Evolutionary conservation across 2,797 vertebrate species (phyloP).

Genomic region (Megaceryle alcyon): DNA sequence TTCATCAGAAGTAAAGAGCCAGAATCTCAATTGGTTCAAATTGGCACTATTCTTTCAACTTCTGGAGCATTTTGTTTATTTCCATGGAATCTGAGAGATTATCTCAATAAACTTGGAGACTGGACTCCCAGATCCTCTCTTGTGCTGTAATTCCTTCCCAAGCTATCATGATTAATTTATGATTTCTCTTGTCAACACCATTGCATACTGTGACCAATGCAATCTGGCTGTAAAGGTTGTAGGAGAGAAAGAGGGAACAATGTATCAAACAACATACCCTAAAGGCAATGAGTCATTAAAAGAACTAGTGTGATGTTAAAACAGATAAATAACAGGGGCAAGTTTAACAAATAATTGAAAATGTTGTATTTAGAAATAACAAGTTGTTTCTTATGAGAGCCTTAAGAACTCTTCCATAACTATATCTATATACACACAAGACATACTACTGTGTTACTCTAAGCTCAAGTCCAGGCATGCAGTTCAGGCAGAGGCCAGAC

Average conservation of each 20-base stretch:
- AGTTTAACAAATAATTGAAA: not conserved
- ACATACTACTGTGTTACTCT: not conserved
- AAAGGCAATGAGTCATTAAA: not conserved
- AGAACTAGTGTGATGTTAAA: not conserved
- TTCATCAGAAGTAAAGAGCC: slow-evolving; percentile 48
- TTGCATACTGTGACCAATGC: not conserved
- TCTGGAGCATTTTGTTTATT: slow-evolving; percentile 24
- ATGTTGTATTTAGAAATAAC: not conserved
- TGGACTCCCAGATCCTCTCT: not conserved
- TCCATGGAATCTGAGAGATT: slow-evolving; percentile 4
- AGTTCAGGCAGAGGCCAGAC: not conserved
- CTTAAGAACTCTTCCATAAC: not conserved
- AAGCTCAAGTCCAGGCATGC: not conserved
- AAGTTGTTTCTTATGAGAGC: not conserved
- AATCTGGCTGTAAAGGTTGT: not conserved
- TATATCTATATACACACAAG: not conserved
- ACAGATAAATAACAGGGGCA: not conserved
- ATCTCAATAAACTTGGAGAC: slow-evolving; percentile 5
- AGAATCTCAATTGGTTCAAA: slow-evolving; percentile 29
- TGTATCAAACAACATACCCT: not conserved
- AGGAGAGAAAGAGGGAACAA: not conserved
- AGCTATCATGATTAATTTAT: not conserved
- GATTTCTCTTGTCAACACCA: not conserved
- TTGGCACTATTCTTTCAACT: slow-evolving; percentile 5
- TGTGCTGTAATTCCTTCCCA: slow-evolving; percentile 19